phyloP scores from a whole-genome alignment of 2,113 vertebrate species.

The Centropus bengalensis region DNA sequence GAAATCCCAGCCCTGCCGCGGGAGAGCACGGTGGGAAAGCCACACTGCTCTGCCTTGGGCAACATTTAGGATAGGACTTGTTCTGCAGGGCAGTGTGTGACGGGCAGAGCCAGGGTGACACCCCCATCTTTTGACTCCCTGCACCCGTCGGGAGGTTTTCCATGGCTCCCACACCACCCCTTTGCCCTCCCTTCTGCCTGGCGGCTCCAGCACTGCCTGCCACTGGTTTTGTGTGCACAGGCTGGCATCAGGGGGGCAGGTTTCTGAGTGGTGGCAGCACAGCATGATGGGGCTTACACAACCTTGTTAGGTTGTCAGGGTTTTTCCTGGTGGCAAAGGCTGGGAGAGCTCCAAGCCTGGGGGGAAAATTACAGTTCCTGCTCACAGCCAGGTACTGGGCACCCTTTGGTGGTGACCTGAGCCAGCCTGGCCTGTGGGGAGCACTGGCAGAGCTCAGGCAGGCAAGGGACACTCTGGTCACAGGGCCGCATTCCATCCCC shows the following conservation, averaged over 20 bases:
- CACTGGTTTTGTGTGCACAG: fast-evolving
- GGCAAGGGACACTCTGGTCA: not conserved
- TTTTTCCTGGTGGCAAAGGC: fast-evolving
- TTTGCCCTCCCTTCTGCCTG: not conserved
- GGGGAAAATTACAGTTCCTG: not conserved
- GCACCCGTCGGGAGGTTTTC: fast-evolving
- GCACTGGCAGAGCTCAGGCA: not conserved
- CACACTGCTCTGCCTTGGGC: not conserved
- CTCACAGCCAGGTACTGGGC: not conserved
- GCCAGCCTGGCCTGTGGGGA: not conserved
- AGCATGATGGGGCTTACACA: not conserved
- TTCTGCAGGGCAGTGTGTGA: not conserved
- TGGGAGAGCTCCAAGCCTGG: fast-evolving
- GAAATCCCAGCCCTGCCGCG: not conserved
- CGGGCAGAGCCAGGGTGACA: fast-evolving
- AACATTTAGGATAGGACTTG: not conserved
- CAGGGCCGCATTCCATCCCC: not conserved
- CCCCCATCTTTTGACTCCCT: fast-evolving
- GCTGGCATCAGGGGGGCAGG: fast-evolving
- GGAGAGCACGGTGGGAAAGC: not conserved
- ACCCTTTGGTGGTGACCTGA: not conserved
- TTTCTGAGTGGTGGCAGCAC: fast-evolving
- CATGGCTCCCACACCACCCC: fast-evolving
- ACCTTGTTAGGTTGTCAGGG: fast-evolving
- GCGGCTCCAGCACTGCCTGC: fast-evolving